A percentile compares a stretch with the other conserved stretches of the same genome.
Conservation (phyloP, 1,140 invertebrate genomes). For the Trichonephila clavata region DNA sequence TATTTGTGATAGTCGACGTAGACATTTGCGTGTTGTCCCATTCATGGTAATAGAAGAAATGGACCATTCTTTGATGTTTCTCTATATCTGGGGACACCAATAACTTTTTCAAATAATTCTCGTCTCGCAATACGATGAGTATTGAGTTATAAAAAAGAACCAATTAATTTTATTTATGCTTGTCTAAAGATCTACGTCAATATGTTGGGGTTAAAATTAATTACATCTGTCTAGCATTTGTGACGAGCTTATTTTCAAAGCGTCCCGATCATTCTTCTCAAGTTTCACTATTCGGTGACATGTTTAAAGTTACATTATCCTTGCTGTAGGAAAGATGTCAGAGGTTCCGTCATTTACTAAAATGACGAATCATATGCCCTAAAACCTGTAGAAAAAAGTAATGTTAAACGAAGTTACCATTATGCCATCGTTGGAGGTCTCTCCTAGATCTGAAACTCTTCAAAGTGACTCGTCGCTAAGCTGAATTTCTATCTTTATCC, state of each 20-base stretch:
- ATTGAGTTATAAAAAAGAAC: background rate
- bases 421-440: constrained; percentile 12
- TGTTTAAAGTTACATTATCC: background rate
- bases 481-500: background rate
- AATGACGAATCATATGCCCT: background rate
- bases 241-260: constrained; percentile 12
- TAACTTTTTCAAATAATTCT: background rate
- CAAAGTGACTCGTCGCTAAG: background rate
- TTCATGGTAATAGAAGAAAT: background rate
- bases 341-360: background rate
- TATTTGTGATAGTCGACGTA: too few relatives aligned
- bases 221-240: constrained; percentile 5
- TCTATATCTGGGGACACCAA: background rate
- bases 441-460: background rate
- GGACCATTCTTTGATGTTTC: background rate
- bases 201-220: background rate
- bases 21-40: background rate
- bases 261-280: constrained; percentile 30
- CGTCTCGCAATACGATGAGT: background rate
- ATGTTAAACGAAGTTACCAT: background rate
- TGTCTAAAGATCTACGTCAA: background rate
- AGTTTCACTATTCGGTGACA: constrained; percentile 1
- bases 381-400: background rate
- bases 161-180: constrained; percentile 19
- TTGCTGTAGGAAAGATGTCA: background rate